Evolutionary conservation across 2,888 invertebrate species (phyloP).

Genomic region (Biston betularia): DNA sequence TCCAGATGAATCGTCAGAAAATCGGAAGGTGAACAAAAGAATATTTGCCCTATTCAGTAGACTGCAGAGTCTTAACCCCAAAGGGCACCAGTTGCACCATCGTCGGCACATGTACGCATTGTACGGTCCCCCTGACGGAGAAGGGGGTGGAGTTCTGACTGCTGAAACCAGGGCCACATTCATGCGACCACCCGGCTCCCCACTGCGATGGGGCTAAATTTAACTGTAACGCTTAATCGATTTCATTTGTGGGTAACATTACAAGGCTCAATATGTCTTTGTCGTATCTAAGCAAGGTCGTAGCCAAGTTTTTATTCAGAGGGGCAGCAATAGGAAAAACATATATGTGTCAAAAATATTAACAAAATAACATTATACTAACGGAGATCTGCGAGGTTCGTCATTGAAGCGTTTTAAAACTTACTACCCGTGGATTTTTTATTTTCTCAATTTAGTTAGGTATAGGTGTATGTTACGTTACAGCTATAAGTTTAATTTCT

Average conservation of each 20-base stretch:
- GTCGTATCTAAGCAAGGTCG: neutral
- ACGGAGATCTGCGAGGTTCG: too few relatives aligned
- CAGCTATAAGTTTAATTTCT: too few relatives aligned
- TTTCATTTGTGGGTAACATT: conserved; percentile 13
- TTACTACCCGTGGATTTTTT: too few relatives aligned
- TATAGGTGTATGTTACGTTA: too few relatives aligned
- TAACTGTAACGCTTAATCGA: conserved; percentile 9
- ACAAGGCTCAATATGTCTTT: neutral
- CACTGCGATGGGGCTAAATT: conserved; percentile 77
- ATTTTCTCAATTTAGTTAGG: too few relatives aligned
- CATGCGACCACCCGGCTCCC: conserved; percentile 79
- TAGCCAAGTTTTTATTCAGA: too few relatives aligned
- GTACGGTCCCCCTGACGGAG: conserved; percentile 71
- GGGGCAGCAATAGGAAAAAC: too few relatives aligned
- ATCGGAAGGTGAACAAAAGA: conserved; percentile 69
- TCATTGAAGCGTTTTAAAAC: too few relatives aligned
- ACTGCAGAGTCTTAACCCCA: conserved; percentile 74
- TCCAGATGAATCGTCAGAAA: conserved; percentile 61
- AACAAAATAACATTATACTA: too few relatives aligned
- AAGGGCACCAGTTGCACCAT: conserved; percentile 76
- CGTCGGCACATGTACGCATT: conserved; percentile 75
- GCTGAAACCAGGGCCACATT: conserved; percentile 76
- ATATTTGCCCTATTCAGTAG: conserved; percentile 81
- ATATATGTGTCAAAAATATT: too few relatives aligned
- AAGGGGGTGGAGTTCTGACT: conserved; percentile 64